These are phyloP conservation scores for Tadarida brasiliensis DNA, from an alignment of 2,797 vertebrate genomes.

Conservation along the genomic window DNA sequence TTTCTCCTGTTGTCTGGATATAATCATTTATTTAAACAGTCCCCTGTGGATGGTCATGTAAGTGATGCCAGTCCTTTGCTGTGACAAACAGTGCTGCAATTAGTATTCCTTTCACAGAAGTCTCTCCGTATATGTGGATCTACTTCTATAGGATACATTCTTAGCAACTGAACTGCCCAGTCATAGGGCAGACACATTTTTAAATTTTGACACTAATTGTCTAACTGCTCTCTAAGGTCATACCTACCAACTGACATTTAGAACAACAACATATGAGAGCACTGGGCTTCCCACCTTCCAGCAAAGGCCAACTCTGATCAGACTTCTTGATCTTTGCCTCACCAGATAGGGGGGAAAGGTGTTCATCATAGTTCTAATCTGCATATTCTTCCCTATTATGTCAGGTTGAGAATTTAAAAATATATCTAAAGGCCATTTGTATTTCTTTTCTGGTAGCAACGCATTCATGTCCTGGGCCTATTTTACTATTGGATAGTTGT, in stretches of 20 bases:
- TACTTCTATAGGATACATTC: slow-evolving; percentile 7
- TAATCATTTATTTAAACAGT: neutral
- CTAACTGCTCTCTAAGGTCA: neutral
- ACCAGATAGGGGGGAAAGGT: neutral
- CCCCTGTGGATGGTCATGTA: neutral
- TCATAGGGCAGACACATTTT: neutral
- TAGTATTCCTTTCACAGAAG: neutral
- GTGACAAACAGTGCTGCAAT: neutral
- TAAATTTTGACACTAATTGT: neutral
- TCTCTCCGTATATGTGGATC: neutral
- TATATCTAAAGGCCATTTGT: neutral
- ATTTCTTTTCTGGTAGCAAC: neutral
- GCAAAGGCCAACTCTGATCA: neutral
- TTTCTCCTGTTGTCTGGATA: neutral
- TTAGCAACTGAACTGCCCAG: neutral
- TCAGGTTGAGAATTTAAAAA: neutral
- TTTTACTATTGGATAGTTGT: neutral
- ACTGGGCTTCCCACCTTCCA: neutral
- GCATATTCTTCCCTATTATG: neutral
- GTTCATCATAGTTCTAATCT: neutral
- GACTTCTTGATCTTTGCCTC: neutral
- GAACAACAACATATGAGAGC: neutral
- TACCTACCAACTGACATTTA: neutral
- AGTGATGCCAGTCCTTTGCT: neutral
- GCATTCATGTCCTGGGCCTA: neutral